Conservation (phyloP, 2,797 vertebrate species). For the Erethizon dorsatum region DNA sequence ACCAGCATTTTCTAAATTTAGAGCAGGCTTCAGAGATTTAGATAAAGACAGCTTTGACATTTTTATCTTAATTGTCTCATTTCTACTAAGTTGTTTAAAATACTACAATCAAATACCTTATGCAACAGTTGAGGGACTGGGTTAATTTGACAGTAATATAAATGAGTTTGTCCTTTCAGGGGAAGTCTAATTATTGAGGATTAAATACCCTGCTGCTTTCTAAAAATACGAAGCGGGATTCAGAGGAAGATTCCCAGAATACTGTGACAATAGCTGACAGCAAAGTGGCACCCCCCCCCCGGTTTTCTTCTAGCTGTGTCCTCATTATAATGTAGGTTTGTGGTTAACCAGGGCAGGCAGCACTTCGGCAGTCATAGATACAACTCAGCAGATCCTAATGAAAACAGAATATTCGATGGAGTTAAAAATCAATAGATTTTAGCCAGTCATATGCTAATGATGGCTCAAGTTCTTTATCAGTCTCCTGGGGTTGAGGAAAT, state of each 20-base stretch:
- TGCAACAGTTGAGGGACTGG: not conserved
- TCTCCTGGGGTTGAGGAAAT: constrained; percentile 72
- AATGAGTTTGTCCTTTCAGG: constrained; percentile 68
- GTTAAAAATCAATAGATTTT: constrained; percentile 83
- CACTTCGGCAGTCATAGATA: not conserved
- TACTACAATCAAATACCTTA: not conserved
- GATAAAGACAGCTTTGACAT: constrained; percentile 54
- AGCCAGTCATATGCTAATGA: constrained; percentile 83
- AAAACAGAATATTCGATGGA: constrained; percentile 78
- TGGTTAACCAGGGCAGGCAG: not conserved
- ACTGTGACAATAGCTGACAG: constrained; percentile 64
- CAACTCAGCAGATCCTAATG: constrained; percentile 74
- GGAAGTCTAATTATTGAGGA: constrained; percentile 78
- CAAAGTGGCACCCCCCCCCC: not conserved
- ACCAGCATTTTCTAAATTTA: constrained; percentile 67
- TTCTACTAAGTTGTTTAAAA: constrained; percentile 49
- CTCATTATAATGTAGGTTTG: constrained; percentile 65
- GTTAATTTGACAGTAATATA: constrained; percentile 50
- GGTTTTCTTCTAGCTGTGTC: constrained; percentile 35
- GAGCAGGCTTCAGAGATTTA: constrained; percentile 58
- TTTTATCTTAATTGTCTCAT: constrained; percentile 78
- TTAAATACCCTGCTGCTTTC: constrained; percentile 76
- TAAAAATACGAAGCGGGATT: constrained; percentile 71
- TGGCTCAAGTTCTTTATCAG: constrained; percentile 61
- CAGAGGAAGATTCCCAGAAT: constrained; percentile 27